Percentiles rank a stretch among this genome's conserved stretches.
Conservation (phyloP, 2,797 vertebrate species). For the Lagocephalus sceleratus region DNA sequence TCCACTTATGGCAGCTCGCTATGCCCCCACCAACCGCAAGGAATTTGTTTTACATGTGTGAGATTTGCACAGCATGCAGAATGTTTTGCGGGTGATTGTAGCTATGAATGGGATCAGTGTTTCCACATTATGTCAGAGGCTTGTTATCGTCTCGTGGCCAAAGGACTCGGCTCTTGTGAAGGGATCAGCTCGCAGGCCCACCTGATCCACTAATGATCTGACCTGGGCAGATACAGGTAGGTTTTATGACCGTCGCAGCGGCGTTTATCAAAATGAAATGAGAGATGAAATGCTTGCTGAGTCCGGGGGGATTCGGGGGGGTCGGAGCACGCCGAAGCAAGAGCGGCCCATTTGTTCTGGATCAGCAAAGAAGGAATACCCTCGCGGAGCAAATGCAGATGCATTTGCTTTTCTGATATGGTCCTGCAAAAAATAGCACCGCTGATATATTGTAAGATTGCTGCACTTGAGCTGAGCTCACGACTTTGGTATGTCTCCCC, state of each 20-base stretch:
- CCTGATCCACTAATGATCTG: constrained; percentile 45
- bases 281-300: constrained; percentile 45
- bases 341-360: constrained; percentile 56
- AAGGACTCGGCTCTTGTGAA: constrained; percentile 51
- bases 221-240: constrained; percentile 47
- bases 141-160: constrained; percentile 67
- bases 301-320: constrained; percentile 56
- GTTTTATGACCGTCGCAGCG: constrained; percentile 43
- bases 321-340: constrained; percentile 55
- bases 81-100: constrained; percentile 67
- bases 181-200: constrained; percentile 43
- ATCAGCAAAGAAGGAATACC: constrained; percentile 65
- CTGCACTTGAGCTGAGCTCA: constrained; percentile 70
- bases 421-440: constrained; percentile 74
- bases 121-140: constrained; percentile 76
- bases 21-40: constrained; percentile 57
- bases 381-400: constrained; percentile 66
- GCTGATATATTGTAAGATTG: constrained; percentile 68
- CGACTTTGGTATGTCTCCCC: constrained; percentile 72
- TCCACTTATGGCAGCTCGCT: constrained; percentile 49
- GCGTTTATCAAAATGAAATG: constrained; percentile 60
- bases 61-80: constrained; percentile 69
- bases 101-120: constrained; percentile 74
- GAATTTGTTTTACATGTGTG: constrained; percentile 75
- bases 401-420: constrained; percentile 67